Evolutionary conservation across 2,797 vertebrate species (phyloP).

Genomic region (Perodicticus potto): DNA sequence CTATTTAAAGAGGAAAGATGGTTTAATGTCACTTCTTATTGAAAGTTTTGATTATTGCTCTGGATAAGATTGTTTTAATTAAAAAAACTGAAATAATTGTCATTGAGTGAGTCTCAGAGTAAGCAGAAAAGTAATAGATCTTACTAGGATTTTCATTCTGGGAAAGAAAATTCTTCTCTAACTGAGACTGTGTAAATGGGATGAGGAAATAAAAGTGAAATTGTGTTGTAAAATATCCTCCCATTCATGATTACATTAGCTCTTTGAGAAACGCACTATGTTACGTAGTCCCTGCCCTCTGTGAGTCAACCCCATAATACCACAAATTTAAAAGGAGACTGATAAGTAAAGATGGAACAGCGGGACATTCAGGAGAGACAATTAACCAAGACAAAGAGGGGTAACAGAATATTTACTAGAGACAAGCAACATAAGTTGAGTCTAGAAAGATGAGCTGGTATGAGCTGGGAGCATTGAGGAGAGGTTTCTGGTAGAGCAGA

Average conservation of each 20-base stretch:
- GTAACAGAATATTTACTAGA: not conserved
- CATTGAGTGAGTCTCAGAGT: not conserved
- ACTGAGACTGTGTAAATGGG: not conserved
- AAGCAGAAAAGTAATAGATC: not conserved
- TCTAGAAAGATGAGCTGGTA: not conserved
- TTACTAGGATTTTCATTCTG: not conserved
- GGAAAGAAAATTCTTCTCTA: not conserved
- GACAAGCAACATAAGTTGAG: not conserved
- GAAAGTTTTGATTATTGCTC: not conserved
- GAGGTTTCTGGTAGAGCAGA: not conserved
- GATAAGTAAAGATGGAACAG: not conserved
- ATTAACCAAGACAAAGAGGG: not conserved
- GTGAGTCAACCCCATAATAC: not conserved
- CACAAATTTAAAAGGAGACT: not conserved
- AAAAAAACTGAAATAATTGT: slow-evolving; percentile 8
- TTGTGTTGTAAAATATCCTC: not conserved
- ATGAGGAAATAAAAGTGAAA: not conserved
- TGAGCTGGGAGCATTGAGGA: not conserved
- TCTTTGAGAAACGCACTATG: not conserved
- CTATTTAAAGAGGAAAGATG: not conserved
- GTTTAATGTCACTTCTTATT: not conserved
- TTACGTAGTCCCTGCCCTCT: not conserved
- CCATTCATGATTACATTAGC: not conserved
- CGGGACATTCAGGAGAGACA: not conserved
- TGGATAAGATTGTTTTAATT: slow-evolving; percentile 2